A percentile compares a stretch with the other conserved stretches of the same genome.
Evolutionary conservation across 2,113 vertebrate genomes (phyloP).

Genomic region (Laterallus jamaicensis): DNA sequence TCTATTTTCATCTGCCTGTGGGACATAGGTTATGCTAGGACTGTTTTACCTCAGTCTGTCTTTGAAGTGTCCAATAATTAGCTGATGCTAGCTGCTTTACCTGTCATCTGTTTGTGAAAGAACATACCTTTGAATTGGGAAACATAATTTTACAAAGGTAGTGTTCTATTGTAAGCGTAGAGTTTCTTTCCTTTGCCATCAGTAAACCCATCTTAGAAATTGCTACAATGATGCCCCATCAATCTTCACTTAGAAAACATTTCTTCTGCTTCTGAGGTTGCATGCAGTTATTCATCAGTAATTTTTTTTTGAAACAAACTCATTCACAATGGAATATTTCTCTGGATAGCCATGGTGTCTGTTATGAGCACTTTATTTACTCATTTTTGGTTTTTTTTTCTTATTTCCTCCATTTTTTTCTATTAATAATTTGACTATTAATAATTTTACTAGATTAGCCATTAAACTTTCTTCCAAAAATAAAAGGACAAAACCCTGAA

Average conservation of each 20-base stretch:
- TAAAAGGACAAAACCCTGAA: background rate
- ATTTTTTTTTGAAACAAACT: background rate
- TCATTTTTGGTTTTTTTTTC: background rate
- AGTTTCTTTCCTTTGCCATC: background rate
- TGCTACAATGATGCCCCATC: background rate
- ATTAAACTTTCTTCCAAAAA: background rate
- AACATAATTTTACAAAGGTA: background rate
- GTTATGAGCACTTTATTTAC: background rate
- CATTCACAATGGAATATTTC: background rate
- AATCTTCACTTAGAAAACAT: background rate
- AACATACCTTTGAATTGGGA: background rate
- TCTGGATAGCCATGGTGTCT: background rate
- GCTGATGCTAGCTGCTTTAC: background rate
- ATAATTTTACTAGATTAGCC: background rate
- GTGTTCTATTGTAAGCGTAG: background rate
- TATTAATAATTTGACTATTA: background rate
- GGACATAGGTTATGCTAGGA: background rate
- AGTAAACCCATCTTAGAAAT: background rate
- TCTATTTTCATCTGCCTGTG: background rate
- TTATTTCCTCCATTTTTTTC: background rate
- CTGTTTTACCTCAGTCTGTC: background rate
- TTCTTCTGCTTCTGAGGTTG: background rate
- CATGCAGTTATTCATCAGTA: background rate
- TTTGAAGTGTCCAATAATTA: background rate
- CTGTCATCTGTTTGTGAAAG: background rate